Evolutionary conservation across 2,888 invertebrate genomes (phyloP), one percentile per base, ranked within the genome.

Genomic region (Dilophus febrilis): DNA sequence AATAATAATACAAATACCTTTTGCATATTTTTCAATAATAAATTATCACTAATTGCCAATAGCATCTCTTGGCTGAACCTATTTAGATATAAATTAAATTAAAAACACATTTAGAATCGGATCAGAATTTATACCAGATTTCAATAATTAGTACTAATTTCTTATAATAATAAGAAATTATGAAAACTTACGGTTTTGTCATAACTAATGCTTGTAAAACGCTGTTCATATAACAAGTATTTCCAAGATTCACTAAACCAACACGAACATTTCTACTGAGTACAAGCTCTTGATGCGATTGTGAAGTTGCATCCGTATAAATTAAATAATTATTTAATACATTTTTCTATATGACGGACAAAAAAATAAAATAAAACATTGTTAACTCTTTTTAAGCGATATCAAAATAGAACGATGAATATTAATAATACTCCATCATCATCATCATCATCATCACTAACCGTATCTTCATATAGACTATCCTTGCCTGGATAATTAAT

Each of bases 211-310:
- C 83, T 58, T 88, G 88, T 43, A 87, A 61, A 2, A 86, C 77
- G 55, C 85, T 84, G 61, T 88, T 88, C 80, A 87, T 81, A 51
- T 86, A 88, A 57, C 88, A 88, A 0, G 87, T 87, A 53, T 87
- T 88, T 22, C 87, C 86, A 31, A 86, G 66, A 64, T 88, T 88
- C 30, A 74, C 70, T 17, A 88, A 67, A 2, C 87, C 87, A 4
- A 82, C 79, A 26, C 57, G 54, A 6, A 55, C 54, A 44, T 59
- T 59, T 8, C 50, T 49, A n/a, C 35, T 42, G 18, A 58, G 61
- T 22, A 22, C n/a, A n/a, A n/a, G n/a, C n/a, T n/a, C n/a, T n/a
- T n/a, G n/a, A n/a, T n/a, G n/a, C n/a, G n/a, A n/a, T n/a, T n/a
- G n/a, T n/a, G n/a, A n/a, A n/a, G n/a, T n/a, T n/a, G n/a, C n/a